These are phyloP conservation scores for Ceyx melanurus DNA, from an alignment of 2,113 vertebrate species.

Conservation along the genomic window DNA sequence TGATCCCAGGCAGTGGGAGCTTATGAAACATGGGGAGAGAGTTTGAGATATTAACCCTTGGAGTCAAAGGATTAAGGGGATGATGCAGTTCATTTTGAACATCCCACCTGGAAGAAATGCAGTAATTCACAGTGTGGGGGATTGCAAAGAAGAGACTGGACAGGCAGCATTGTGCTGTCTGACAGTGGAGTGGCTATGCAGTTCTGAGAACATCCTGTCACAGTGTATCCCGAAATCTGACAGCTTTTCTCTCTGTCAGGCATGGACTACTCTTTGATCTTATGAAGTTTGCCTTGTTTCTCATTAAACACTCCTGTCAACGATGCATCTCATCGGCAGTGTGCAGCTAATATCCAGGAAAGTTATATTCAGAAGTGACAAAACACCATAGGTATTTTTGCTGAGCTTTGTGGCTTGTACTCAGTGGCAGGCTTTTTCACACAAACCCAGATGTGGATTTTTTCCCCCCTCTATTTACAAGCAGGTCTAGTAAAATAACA, in stretches of 20 bases:
- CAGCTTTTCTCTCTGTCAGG: constrained; percentile 14
- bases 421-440: constrained; percentile 2
- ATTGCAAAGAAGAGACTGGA: not conserved
- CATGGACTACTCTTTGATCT: constrained; percentile 58
- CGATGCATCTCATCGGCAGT: not conserved
- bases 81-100: not conserved
- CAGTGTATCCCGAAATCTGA: not conserved
- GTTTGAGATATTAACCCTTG: not conserved
- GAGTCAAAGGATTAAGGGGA: not conserved
- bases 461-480: not conserved
- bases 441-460: constrained; percentile 25
- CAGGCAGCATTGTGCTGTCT: not conserved
- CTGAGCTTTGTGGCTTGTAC: not conserved
- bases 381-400: not conserved
- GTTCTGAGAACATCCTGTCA: not conserved
- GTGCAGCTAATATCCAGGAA: not conserved
- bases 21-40: not conserved
- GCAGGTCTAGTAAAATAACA: not conserved
- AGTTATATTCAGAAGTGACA: not conserved
- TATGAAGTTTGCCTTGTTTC: constrained; percentile 65
- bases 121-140: not conserved
- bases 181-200: not conserved
- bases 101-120: not conserved
- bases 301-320: constrained; percentile 54
- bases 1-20: not conserved